phyloP scores from a whole-genome alignment of 2,797 vertebrate genomes.

The Manis pentadactyla region DNA sequence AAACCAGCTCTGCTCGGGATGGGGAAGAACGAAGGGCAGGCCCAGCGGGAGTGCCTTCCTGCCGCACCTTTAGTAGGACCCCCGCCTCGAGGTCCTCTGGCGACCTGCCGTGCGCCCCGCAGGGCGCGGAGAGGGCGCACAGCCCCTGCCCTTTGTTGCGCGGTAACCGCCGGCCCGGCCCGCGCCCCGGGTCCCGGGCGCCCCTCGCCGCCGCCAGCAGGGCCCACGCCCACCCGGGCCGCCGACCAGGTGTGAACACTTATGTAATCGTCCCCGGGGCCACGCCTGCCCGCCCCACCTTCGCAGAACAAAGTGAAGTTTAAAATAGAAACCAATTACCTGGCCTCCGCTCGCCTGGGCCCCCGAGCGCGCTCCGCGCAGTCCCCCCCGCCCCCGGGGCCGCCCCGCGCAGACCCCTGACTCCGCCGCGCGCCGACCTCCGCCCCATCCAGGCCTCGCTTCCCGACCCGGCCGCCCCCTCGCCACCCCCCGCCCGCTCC shows the following conservation, averaged over 20 bases:
- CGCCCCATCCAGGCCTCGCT: too few relatives aligned
- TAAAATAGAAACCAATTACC: constrained; percentile 74
- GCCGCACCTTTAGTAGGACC: background rate
- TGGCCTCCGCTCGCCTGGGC: constrained; percentile 49
- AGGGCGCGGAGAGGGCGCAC: background rate
- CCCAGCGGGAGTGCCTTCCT: background rate
- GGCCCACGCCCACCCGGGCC: background rate
- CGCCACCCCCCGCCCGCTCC: background rate
- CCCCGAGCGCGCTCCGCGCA: background rate
- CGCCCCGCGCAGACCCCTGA: background rate
- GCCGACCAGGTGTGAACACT: constrained; percentile 47
- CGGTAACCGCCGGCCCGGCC: constrained; percentile 53
- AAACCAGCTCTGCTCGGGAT: background rate
- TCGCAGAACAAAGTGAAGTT: constrained; percentile 81
- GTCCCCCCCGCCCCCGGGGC: background rate
- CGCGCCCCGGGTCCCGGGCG: constrained; percentile 55
- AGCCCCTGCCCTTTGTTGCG: constrained; percentile 82
- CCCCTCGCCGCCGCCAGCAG: background rate
- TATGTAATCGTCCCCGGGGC: constrained; percentile 60
- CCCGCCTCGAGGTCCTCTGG: constrained; percentile 49
- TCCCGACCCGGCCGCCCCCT: background rate
- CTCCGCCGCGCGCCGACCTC: background rate
- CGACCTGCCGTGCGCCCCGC: background rate
- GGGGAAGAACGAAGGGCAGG: background rate
- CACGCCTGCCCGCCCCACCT: constrained; percentile 78